Percentiles rank a stretch among this genome's conserved stretches.
Conservation (phyloP, 2,888 invertebrate genomes). For the Horisme vitalbata region DNA sequence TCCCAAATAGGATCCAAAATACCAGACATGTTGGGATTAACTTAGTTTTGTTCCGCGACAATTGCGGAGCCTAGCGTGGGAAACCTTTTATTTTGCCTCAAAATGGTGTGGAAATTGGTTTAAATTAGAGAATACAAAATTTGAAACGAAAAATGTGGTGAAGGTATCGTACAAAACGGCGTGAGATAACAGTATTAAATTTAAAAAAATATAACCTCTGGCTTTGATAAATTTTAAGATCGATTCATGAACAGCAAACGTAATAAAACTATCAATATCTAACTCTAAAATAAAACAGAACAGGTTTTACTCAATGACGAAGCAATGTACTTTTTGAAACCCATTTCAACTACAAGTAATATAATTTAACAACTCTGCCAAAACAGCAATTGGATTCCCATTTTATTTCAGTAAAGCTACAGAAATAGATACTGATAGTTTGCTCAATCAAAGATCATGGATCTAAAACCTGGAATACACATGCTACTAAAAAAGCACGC, state of each 20-base stretch:
- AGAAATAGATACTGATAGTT: constrained; percentile 8
- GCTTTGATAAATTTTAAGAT: too few relatives aligned
- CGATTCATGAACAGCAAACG: too few relatives aligned
- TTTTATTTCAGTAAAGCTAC: constrained; percentile 8
- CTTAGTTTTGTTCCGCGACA: constrained; percentile 20
- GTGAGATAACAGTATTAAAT: too few relatives aligned
- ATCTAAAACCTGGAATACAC: too few relatives aligned
- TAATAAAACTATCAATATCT: too few relatives aligned
- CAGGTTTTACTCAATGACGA: background rate
- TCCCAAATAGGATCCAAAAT: constrained; percentile 18
- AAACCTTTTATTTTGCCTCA: constrained; percentile 7
- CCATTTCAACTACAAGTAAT: constrained; percentile 8
- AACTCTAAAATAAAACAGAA: background rate
- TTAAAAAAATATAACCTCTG: too few relatives aligned
- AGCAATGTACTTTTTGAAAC: constrained; percentile 5
- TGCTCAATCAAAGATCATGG: constrained; percentile 3
- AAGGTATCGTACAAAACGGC: too few relatives aligned
- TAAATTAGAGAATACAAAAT: too few relatives aligned
- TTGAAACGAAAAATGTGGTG: too few relatives aligned
- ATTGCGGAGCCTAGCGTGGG: constrained; percentile 10
- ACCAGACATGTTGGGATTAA: constrained; percentile 14
- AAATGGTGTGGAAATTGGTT: background rate
- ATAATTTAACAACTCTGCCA: constrained; percentile 10
- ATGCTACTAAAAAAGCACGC: too few relatives aligned
- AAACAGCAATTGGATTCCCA: constrained; percentile 4